phyloP scores from a whole-genome alignment of 2,113 vertebrate species.

The Tringa solitaria region DNA sequence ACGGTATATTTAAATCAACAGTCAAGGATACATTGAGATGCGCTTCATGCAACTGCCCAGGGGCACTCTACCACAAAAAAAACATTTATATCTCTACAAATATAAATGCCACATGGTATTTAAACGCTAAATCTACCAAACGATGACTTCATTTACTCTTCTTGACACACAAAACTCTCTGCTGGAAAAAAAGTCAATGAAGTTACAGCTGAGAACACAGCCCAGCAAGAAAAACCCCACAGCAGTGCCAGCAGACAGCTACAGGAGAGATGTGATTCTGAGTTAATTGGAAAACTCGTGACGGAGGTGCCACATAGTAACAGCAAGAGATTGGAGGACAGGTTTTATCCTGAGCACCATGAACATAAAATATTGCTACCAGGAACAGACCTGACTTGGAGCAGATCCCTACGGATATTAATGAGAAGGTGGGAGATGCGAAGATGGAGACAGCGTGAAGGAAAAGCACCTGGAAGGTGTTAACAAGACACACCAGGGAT shows the following conservation, averaged over 20 bases:
- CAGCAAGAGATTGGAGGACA: not conserved
- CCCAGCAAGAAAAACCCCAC: not conserved
- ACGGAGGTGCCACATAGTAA: slow-evolving; percentile 59
- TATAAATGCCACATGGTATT: slow-evolving; percentile 65
- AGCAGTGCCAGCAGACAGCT: not conserved
- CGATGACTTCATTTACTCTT: slow-evolving; percentile 34
- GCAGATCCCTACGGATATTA: not conserved
- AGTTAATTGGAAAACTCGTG: slow-evolving; percentile 55
- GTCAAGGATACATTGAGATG: slow-evolving; percentile 56
- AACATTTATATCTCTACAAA: slow-evolving; percentile 38
- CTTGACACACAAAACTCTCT: slow-evolving; percentile 30
- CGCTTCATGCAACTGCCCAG: slow-evolving; percentile 53
- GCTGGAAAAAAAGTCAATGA: not conserved
- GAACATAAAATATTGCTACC: slow-evolving; percentile 61
- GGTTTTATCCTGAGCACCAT: slow-evolving; percentile 58
- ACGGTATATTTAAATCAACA: slow-evolving; percentile 64
- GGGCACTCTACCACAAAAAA: slow-evolving; percentile 52
- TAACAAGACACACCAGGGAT: not conserved
- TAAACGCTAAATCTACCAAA: slow-evolving; percentile 47
- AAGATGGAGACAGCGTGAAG: not conserved
- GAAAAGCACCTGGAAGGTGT: not conserved
- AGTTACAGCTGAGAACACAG: not conserved
- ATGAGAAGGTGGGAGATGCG: not conserved
- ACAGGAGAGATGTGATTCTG: not conserved
- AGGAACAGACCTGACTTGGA: not conserved